Evolutionary conservation across 1,140 invertebrate genomes (phyloP), one percentile per base, ranked within the genome.

Genomic region (Portunus trituberculatus): DNA sequence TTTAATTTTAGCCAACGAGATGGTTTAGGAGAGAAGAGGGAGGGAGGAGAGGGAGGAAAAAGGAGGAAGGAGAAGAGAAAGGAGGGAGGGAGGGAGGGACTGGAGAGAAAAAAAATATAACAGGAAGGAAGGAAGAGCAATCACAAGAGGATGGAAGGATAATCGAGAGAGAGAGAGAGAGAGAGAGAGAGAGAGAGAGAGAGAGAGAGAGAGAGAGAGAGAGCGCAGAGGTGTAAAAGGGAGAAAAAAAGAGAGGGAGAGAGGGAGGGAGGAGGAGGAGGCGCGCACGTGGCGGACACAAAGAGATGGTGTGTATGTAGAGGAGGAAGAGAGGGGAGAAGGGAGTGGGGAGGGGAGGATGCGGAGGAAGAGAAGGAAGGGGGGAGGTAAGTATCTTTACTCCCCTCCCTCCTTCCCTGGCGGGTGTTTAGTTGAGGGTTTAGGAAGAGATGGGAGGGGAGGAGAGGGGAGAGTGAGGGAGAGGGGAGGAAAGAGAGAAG

Each of bases 51-150:
- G 12, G 32, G 28, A 8, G 25, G 32, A 4, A 28, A 28, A 87
- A 16, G 86, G 14, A 3, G 67, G n/a, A 25, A 76, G 67, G 67
- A 76, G 25, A 46, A 46, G 20, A 28, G 31, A 52, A 76, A 20
- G 28, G 31, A 92, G 14, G n/a, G 28, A 45, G n/a, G 46, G 28
- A 46, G 45, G 86, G 14, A 45, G 4, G 12, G 76, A 83, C 20
- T 83, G 28, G 83, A 86, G 83, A 86, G 83, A 86, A 86, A 86
- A 86, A 25, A 86, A 83, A 83, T 25, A 83, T 83, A n/a, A 86
- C 28, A 28, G 52, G 86, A 88, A 46, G 45, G n/a, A 88, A 32
- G 45, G 45, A 46, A 88, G 45, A 88, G 86, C 31, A 39, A 39
- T 39, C 45, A 88, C 86, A 46, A 88, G 31, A 46, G 28, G 25